These are phyloP conservation scores for Pollenia labialis DNA, from an alignment of 2,888 invertebrate species.

Conservation along the genomic window DNA sequence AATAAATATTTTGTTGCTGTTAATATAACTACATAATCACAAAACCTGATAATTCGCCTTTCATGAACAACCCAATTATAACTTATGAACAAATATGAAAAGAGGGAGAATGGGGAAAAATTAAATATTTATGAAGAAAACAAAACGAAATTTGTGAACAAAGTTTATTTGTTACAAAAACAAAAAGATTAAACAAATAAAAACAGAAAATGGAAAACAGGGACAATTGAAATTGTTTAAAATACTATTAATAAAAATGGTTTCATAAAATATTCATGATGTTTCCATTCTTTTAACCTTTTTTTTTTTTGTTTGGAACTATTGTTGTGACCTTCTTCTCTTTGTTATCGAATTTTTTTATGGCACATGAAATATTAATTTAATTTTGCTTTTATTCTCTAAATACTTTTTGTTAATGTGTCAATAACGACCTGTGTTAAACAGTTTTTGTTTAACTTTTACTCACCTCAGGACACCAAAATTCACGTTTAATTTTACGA, in stretches of 20 bases:
- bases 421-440: not conserved
- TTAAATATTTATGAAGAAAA: too few relatives aligned
- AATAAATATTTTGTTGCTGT: too few relatives aligned
- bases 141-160: too few relatives aligned
- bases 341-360: slow-evolving; percentile 22
- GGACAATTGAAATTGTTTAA: not conserved
- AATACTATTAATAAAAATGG: not conserved
- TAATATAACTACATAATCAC: too few relatives aligned
- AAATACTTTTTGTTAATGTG: slow-evolving; percentile 8
- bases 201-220: not conserved
- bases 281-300: not conserved
- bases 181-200: not conserved
- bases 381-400: not conserved
- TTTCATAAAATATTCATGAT: slow-evolving; percentile 3
- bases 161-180: too few relatives aligned
- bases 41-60: too few relatives aligned
- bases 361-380: slow-evolving; percentile 8
- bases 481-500: slow-evolving; percentile 83
- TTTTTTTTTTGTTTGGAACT: not conserved
- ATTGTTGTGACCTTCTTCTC: not conserved
- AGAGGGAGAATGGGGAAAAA: too few relatives aligned
- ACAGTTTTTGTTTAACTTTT: not conserved
- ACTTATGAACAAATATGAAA: too few relatives aligned
- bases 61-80: too few relatives aligned
- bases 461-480: slow-evolving; percentile 84